Base-by-base conservation (phyloP, 2,888 invertebrate species). In the Ormyrus pomaceus region DNA sequence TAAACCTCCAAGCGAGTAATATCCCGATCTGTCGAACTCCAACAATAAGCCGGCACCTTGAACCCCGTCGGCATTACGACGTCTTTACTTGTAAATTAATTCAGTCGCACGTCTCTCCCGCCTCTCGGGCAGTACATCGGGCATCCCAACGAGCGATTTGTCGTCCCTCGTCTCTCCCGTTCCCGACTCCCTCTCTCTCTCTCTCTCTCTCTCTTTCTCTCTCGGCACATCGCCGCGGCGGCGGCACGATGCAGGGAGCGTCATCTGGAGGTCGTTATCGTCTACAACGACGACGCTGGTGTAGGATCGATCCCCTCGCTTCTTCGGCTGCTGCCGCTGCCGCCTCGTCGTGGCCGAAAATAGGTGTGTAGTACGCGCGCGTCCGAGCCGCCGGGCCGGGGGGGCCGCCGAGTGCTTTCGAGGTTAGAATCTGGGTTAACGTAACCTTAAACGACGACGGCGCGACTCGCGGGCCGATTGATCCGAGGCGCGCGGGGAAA, bases 341-440 rank as follows among this genome's bases (percentile, higher is more conserved):
- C 82, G 83, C 78, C 81, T 71, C 76, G 80, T 80, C 70, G 75
- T 77, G 70, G 70, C 79, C 83, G 75, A 83, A 82, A 83, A 85
- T 84, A 81, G 81, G 79, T 76, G 79, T 76, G 19, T 19, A 79
- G 75, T 72, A 51, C 68, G 56, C 58, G 50, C 68, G 46, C 53
- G 13, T 13, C 11, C 6, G 51, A 56, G 19, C 19, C 53, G 48
- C 9, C 58, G 9, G 48, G n/a, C 53, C 68, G 34, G 66, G 59
- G 59, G 61, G 77, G 58, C 6, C 8, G 72, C 13, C 13, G 53
- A 48, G 56, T 64, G 74, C 65, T 79, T 73, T 68, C 75, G 79
- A 66, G 69, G 58, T 70, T 76, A 62, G 72, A 77, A 80, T 80
- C 73, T 77, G 73, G 80, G 80, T 80, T 80, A 77, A 68, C 80